Percentiles rank a stretch among this genome's conserved stretches.
Conservation (phyloP, 2,113 vertebrate genomes). For the Engystomops pustulosus region DNA sequence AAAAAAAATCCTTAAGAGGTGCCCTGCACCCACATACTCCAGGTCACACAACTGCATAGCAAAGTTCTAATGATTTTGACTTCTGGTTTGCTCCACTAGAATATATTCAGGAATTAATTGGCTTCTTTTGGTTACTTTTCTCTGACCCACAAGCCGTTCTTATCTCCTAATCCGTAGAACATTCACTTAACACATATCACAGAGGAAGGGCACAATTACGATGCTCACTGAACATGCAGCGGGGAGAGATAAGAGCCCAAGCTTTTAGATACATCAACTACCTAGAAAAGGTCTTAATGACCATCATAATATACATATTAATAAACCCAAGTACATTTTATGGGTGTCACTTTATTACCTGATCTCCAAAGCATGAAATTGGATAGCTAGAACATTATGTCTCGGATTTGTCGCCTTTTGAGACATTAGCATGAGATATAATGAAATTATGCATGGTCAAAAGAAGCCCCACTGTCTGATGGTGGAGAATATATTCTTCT, state of each 20-base stretch:
- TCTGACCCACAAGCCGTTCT: background rate
- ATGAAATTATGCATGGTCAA: slow-evolving; percentile 40
- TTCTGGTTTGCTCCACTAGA: background rate
- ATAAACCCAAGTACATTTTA: slow-evolving; percentile 52
- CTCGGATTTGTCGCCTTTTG: slow-evolving; percentile 10
- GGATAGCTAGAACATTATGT: slow-evolving; percentile 46
- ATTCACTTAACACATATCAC: background rate
- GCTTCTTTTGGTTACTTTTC: slow-evolving; percentile 1
- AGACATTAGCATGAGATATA: slow-evolving; percentile 22
- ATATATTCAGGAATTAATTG: background rate
- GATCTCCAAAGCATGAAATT: slow-evolving; percentile 57
- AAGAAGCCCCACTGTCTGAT: background rate
- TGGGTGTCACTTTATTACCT: slow-evolving; percentile 40
- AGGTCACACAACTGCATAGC: background rate
- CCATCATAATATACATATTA: slow-evolving; percentile 48
- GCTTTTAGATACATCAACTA: slow-evolving; percentile 33
- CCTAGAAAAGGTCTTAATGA: slow-evolving; percentile 27
- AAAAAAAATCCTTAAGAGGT: background rate
- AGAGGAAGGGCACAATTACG: background rate
- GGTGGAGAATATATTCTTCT: background rate
- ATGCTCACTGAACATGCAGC: slow-evolving; percentile 12
- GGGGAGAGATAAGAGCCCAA: background rate
- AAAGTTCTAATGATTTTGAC: background rate
- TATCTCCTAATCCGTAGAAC: background rate
- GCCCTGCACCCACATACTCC: background rate